Conservation (phyloP, 2,797 vertebrate species). For the Cercopithecus neglectus region DNA sequence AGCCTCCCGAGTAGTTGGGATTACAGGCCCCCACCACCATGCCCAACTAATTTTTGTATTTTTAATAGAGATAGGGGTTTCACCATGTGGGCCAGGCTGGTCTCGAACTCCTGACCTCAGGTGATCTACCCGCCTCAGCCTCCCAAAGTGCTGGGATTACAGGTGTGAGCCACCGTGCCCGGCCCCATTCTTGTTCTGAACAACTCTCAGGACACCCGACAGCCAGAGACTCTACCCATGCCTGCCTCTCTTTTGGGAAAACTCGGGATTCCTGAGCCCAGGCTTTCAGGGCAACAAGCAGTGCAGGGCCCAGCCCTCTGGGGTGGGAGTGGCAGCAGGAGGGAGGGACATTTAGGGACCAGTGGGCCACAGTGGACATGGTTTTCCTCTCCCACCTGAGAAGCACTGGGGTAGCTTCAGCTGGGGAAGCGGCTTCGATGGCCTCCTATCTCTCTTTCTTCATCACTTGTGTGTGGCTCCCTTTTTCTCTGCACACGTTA, state of each 20-base stretch:
- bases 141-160: neutral
- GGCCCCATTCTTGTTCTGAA: neutral
- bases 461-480: neutral
- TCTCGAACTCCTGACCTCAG: neutral
- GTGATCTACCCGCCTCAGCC: neutral
- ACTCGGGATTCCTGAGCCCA: neutral
- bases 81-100: neutral
- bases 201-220: neutral
- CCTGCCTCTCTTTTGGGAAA: neutral
- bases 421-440: accelerated
- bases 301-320: neutral
- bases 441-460: neutral
- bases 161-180: neutral
- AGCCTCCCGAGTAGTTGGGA: neutral
- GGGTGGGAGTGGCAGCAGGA: neutral
- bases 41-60: neutral
- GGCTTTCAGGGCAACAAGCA: no score
- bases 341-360: neutral
- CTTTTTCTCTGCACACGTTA: neutral
- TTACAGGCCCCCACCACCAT: neutral
- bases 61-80: neutral
- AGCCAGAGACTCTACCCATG: accelerated
- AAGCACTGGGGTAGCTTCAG: accelerated
- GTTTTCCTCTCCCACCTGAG: neutral
- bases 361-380: accelerated